These are phyloP conservation scores for Eupristina koningsbergeri DNA, from an alignment of 1,140 invertebrate genomes.

Conservation along the genomic window DNA sequence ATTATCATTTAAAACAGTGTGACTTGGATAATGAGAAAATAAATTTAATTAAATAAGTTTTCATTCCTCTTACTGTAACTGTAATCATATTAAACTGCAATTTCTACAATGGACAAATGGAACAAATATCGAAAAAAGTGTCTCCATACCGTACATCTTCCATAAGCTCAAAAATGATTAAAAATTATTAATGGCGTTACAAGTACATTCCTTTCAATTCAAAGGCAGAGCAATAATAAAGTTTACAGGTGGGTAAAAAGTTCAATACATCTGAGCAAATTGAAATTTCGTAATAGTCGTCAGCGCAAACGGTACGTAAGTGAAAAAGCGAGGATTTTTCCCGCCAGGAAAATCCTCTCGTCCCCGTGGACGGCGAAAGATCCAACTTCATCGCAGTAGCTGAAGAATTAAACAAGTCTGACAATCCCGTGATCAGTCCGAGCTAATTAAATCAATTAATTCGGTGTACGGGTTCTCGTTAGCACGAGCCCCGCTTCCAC, in stretches of 20 bases:
- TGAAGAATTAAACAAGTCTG: background rate
- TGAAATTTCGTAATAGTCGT: background rate
- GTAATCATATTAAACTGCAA: background rate
- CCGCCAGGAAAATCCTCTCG: background rate
- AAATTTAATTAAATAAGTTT: background rate
- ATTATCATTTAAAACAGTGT: no score
- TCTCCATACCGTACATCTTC: background rate
- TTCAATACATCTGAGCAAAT: background rate
- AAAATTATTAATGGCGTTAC: background rate
- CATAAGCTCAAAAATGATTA: background rate
- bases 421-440: background rate
- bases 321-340: background rate
- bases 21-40: background rate
- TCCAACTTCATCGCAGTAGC: background rate
- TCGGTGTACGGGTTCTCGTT: background rate
- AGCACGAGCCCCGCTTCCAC: background rate
- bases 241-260: background rate
- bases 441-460: conserved; percentile 35
- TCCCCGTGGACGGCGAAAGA: background rate
- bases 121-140: background rate
- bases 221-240: background rate
- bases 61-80: background rate
- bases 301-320: background rate
- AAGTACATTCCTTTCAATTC: background rate
- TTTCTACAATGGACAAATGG: background rate